Base-by-base conservation (phyloP, 2,888 invertebrate species). In the Dasypolia templi region DNA sequence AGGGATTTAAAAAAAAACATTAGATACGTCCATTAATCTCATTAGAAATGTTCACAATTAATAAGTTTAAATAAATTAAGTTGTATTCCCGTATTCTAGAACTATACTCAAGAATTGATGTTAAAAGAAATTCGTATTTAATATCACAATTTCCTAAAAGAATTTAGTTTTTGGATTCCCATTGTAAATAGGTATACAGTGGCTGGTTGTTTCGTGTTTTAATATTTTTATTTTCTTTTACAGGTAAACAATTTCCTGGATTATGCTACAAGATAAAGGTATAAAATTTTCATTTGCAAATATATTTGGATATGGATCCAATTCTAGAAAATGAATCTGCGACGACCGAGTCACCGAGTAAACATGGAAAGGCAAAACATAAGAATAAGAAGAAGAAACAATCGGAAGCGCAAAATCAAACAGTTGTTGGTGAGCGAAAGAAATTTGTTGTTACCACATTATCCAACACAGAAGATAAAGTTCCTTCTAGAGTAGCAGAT, bases 241-340 rank as follows among this genome's bases (percentile, higher is more conserved):
- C 95, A 96, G 96, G 92, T 82, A 86, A 83, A 86, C 72, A 74
- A 65, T 77, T 86, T 87, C 84, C 85, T 87, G 90, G 92, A 94
- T 92, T 91, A 95, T 94, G 94, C 90, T 91, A 89, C 89, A 88
- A 89, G 88, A 86, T 90, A 92, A 89, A 92, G 91, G 90, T 92
- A 91, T 89, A 90, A 87, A 85, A 81, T 78, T 77, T 87, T 89
- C 85, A 83, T 74, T 87, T 82, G 81, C 71, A 87, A 87, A 75
- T 85, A 90, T 79, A 85, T 86, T 89, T 88, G 86, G 90, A 89
- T 80, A 96, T 96, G 96, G 96, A 96, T 93, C 96, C 96, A 84
- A 96, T 96, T 87, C 91, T 96, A 92, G 96, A 96, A 95, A 96
- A 96, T 93, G 96, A 96, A 91, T 91, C 93, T 78, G 94, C 94